Percentiles rank a stretch among this genome's conserved stretches.
These are phyloP conservation scores for Ferdinandea cuprea DNA, from an alignment of 2,888 invertebrate species.

Conservation along the genomic window DNA sequence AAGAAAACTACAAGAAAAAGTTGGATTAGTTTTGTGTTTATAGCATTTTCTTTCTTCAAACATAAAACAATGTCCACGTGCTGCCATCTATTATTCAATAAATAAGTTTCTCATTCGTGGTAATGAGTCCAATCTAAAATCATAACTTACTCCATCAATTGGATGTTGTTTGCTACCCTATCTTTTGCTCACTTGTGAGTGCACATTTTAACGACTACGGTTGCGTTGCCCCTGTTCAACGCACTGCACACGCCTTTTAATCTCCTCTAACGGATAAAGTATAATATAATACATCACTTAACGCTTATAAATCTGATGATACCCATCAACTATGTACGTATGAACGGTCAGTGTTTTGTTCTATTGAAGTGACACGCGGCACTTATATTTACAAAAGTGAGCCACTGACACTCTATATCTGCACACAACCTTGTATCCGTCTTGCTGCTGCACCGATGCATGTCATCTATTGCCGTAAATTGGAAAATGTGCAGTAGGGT, in stretches of 20 bases:
- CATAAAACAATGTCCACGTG: too few relatives aligned
- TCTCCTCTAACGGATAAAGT: constrained; percentile 33
- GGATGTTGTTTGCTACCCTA: constrained; percentile 3
- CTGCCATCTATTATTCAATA: not conserved
- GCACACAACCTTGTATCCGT: constrained; percentile 26
- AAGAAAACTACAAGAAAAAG: too few relatives aligned
- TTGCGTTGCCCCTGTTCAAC: not conserved
- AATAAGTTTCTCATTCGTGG: not conserved
- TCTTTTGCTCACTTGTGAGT: not conserved
- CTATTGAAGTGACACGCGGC: constrained; percentile 73
- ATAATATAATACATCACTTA: constrained; percentile 54
- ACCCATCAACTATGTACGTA: too few relatives aligned
- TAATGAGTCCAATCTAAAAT: not conserved
- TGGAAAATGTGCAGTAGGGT: constrained; percentile 62
- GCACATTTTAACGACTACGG: not conserved
- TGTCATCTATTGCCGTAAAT: constrained; percentile 66
- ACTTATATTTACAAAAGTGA: constrained; percentile 64
- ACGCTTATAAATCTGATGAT: constrained; percentile 49
- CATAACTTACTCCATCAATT: not conserved
- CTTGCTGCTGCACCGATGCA: constrained; percentile 13
- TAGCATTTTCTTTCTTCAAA: too few relatives aligned
- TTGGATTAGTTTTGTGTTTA: too few relatives aligned
- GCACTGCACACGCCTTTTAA: constrained; percentile 13
- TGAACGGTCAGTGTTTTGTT: constrained; percentile 47
- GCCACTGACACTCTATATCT: constrained; percentile 57